phyloP scores from a whole-genome alignment of 2,888 invertebrate species.

The Pheosia gnoma region DNA sequence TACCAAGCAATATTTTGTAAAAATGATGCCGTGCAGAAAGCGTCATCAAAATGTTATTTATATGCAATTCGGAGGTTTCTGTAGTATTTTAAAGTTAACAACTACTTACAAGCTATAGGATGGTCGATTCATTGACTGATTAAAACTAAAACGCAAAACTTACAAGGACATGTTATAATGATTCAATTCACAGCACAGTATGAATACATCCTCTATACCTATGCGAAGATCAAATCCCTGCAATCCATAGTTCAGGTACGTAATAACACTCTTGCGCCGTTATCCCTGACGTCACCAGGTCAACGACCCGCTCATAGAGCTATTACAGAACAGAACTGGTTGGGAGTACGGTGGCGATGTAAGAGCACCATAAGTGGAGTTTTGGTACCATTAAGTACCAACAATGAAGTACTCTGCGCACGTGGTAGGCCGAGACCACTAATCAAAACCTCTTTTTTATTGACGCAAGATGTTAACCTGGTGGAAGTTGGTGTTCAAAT shows the following conservation, averaged over 20 bases:
- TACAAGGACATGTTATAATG: background rate
- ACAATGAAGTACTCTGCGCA: conserved; percentile 3
- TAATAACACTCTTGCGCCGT: conserved; percentile 40
- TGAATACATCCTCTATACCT: background rate
- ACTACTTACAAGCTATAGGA: too few species aligned
- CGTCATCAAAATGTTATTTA: too few species aligned
- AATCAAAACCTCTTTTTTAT: background rate
- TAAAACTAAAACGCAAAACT: background rate
- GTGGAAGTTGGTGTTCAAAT: background rate
- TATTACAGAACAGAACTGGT: conserved; percentile 39
- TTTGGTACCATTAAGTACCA: background rate
- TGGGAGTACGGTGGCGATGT: conserved; percentile 18
- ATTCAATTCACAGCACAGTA: background rate
- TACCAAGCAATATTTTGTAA: too few species aligned
- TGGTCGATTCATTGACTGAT: too few species aligned
- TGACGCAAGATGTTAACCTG: background rate
- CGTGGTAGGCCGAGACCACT: background rate
- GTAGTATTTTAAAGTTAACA: too few species aligned
- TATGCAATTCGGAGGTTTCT: too few species aligned
- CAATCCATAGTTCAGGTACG: conserved; percentile 1
- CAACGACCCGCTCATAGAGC: conserved; percentile 41
- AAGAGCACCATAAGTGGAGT: conserved; percentile 3
- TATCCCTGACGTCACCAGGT: conserved; percentile 54
- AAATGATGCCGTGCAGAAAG: too few species aligned
- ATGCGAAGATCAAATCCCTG: background rate